Base-by-base conservation (phyloP, 2,888 invertebrate species). In the Coenonympha glycerion region DNA sequence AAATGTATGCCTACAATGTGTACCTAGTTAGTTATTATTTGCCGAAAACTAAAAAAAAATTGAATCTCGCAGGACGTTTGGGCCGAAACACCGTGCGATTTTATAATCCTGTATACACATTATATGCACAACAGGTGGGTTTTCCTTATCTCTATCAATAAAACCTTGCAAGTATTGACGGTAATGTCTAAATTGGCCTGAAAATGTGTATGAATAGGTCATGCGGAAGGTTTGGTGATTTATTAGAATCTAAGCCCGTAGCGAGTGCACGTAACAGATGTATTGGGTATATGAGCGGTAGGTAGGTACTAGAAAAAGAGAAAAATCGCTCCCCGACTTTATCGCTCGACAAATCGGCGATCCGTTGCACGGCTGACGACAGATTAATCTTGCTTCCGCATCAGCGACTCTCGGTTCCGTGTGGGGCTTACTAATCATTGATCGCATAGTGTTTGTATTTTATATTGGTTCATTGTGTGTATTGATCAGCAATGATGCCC, bases 271-370 rank as follows among this genome's bases (percentile, higher is more conserved):
- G 36, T 33, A 34, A 16, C 16, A 34, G 22, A 44, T 30, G 42
- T 30, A 42, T n/a, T n/a, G n/a, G n/a, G n/a, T n/a, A 30, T 33
- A 44, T 16, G 44, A 33, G 28, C 31, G 42, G 41, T 48, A 15
- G 16, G 41, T 48, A 15, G 16, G 39, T 39, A 47, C 39, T 40
- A 26, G 41, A 48, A 47, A 44, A 40, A 57, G 34, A 51, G 57
- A 56, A 69, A 70, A 70, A 71, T 68, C 67, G 64, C 60, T 65
- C 62, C 62, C 61, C 58, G 64, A 65, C 65, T 72, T 76, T 71
- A 75, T 78, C 72, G 71, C 63, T 66, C 68, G 71, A 68, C 67
- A 73, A 78, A 77, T 76, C 71, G 66, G 53, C 68, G 65, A 69
- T 73, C 68, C 68, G 60, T 71, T 69, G 73, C 78, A 73, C 65